These are phyloP conservation scores for Desmophyllum pertusum DNA, from an alignment of 92 coral and sea anemone genomes.

Conservation along the genomic window DNA sequence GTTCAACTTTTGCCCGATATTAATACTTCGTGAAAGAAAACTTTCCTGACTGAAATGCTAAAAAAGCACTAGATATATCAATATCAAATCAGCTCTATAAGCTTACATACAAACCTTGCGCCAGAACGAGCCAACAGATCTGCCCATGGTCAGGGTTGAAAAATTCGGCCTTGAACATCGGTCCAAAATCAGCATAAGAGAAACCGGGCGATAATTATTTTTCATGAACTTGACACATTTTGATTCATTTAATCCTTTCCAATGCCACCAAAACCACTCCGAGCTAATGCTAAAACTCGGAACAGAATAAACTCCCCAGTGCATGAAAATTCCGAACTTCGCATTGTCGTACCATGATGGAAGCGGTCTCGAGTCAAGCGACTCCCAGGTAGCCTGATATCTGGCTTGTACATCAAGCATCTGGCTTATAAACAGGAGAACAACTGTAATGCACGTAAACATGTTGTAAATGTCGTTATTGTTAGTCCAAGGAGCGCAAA, in stretches of 20 bases:
- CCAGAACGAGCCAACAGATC: constrained; percentile 85
- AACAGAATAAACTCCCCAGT: constrained; percentile 95
- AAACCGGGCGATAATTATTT: constrained; percentile 89
- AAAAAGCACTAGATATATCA: too few species aligned
- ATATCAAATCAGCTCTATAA: too few species aligned
- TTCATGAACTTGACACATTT: constrained; percentile 79
- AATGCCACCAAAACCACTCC: constrained; percentile 92
- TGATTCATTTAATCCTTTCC: constrained; percentile 55
- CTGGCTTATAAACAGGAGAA: constrained; percentile 10
- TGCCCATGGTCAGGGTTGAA: constrained; percentile 94
- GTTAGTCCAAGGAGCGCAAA: background rate
- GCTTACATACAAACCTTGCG: constrained; percentile 65
- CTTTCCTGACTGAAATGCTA: too few species aligned
- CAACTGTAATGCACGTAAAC: background rate
- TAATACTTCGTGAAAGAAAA: too few species aligned
- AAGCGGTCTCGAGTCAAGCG: constrained; percentile 75
- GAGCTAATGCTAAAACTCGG: constrained; percentile 73
- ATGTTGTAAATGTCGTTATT: background rate
- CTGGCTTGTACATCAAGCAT: background rate
- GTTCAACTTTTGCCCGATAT: too few species aligned
- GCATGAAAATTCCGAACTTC: constrained; percentile 89
- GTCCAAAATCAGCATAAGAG: constrained; percentile 92
- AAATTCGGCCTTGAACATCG: constrained; percentile 93
- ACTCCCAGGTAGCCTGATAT: constrained; percentile 59
- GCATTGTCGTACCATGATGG: constrained; percentile 94